phyloP scores from a whole-genome alignment of 2,113 vertebrate genomes.

The Chelonoidis abingdonii region DNA sequence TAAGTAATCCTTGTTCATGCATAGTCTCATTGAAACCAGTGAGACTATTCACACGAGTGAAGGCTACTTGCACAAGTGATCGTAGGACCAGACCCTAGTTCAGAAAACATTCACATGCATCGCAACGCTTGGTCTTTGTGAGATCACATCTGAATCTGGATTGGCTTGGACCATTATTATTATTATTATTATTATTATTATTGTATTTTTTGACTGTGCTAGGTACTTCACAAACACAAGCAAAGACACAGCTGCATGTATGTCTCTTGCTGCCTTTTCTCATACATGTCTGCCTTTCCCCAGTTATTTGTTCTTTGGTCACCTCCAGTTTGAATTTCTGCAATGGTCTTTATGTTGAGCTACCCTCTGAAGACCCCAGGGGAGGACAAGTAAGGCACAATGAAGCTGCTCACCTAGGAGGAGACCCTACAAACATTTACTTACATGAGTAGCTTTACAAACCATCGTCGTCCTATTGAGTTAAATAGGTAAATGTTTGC shows the following conservation, averaged over 20 bases:
- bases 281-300: not conserved
- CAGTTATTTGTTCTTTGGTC: not conserved
- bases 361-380: not conserved
- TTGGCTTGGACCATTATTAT: not conserved
- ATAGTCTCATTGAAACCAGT: not conserved
- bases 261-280: not conserved
- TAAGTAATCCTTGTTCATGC: not conserved
- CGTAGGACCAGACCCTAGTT: not conserved
- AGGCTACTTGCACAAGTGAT: not conserved
- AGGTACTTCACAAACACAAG: not conserved
- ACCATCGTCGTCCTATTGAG: not conserved
- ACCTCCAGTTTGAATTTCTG: not conserved
- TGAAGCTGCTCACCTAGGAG: not conserved
- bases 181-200: not conserved
- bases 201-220: not conserved
- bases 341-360: not conserved
- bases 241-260: not conserved
- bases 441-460: not conserved
- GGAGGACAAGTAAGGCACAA: not conserved
- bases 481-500: not conserved
- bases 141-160: not conserved
- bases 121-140: not conserved
- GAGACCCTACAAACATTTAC: not conserved
- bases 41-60: not conserved
- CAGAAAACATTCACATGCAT: not conserved